These are phyloP conservation scores for Apaloderma vittatum DNA, from an alignment of 2,113 vertebrate species.

Conservation along the genomic window DNA sequence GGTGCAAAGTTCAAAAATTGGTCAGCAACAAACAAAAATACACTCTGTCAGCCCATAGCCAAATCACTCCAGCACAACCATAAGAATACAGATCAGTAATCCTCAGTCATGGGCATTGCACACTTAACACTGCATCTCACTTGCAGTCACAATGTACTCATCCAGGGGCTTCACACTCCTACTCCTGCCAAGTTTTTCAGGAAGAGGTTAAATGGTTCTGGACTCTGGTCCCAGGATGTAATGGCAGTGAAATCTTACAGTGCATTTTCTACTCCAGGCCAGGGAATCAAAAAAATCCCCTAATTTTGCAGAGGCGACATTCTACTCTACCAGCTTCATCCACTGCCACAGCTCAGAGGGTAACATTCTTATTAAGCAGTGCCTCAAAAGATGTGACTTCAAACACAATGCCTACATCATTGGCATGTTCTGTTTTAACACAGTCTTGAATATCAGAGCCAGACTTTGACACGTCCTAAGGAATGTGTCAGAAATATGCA, in stretches of 20 bases:
- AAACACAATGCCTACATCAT: not conserved
- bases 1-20: not conserved
- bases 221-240: not conserved
- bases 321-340: not conserved
- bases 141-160: not conserved
- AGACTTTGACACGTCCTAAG: not conserved
- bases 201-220: not conserved
- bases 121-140: not conserved
- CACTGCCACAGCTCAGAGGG: not conserved
- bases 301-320: not conserved
- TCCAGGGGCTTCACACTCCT: not conserved
- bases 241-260: rapidly evolving
- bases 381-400: not conserved
- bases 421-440: not conserved
- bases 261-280: not conserved
- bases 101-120: not conserved
- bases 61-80: not conserved
- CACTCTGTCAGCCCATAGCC: not conserved
- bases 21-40: not conserved
- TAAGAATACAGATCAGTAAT: not conserved
- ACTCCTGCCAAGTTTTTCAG: not conserved
- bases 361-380: not conserved
- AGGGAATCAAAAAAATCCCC: not conserved
- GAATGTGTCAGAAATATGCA: not conserved
- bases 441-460: not conserved